phyloP scores from a whole-genome alignment of 2,113 vertebrate species.

The Eolophus roseicapilla region DNA sequence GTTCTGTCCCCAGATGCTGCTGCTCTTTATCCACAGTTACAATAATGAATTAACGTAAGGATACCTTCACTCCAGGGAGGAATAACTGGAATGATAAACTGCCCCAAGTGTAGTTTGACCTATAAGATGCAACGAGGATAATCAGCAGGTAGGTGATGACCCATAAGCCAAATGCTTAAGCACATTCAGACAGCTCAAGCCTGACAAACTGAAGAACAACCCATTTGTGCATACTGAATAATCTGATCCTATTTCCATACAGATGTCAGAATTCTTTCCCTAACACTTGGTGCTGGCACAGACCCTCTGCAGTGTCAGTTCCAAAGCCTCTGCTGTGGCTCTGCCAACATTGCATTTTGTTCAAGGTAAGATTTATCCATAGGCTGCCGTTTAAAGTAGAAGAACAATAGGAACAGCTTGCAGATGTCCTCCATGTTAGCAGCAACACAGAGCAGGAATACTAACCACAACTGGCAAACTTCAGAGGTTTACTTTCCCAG shows the following conservation, averaged over 20 bases:
- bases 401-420: neutral
- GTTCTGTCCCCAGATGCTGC: neutral
- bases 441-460: neutral
- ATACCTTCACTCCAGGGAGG: neutral
- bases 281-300: neutral
- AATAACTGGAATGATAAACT: neutral
- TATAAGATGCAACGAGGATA: neutral
- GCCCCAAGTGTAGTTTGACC: neutral
- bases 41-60: neutral
- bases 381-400: neutral
- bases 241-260: neutral
- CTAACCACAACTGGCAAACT: neutral
- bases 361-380: neutral
- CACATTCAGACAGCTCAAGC: accelerated
- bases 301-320: neutral
- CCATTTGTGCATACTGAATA: accelerated
- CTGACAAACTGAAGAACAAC: neutral
- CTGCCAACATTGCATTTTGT: neutral
- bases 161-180: neutral
- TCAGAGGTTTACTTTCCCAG: neutral
- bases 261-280: neutral
- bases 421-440: neutral
- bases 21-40: neutral
- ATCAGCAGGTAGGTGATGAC: neutral
- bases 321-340: neutral